Base-by-base conservation (phyloP, 1,140 invertebrate species). In the Leptestheria dahalacensis region DNA sequence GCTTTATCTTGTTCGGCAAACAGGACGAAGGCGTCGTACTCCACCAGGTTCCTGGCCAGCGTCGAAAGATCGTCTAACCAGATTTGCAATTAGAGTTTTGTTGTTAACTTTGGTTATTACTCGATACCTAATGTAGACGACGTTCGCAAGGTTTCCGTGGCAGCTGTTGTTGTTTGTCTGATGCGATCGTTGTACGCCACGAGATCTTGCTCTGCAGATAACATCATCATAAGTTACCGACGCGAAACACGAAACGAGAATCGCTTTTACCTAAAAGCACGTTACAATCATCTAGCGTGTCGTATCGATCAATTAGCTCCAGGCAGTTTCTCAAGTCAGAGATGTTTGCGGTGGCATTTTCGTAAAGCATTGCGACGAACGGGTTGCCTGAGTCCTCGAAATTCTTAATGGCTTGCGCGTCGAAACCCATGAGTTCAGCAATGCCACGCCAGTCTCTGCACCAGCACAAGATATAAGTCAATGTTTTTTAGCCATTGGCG, bases 1-100 rank as follows among this genome's bases (percentile, higher is more conserved):
- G 77, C 69, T 18, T 70, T 67, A 70, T 86, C 83, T 59, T 82
- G 79, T 61, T 84, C 79, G n/a, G 78, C 77, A 68, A 76, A 85
- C n/a, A 85, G 67, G 29, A 85, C 71, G 67, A 82, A 84, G 3
- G 83, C 83, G 73, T 85, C 80, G 65, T 85, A 86, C 52, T 68
- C 69, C 65, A 80, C 77, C 51, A 73, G 71, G 54, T 72, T 66
- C 54, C 77, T 64, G 18, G 79, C 77, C 65, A 74, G 67, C 12
- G 72, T 29, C n/a, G n/a, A n/a, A n/a, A n/a, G n/a, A n/a, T n/a
- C n/a, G n/a, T n/a, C n/a, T n/a, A n/a, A n/a, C n/a, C n/a, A n/a
- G n/a, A n/a, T n/a, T n/a, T n/a, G n/a, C n/a, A n/a, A n/a, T n/a
- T n/a, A n/a, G n/a, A n/a, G n/a, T n/a, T n/a, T n/a, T n/a, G n/a